phyloP scores from a whole-genome alignment of 2,113 vertebrate genomes.

The Dipodomys merriami region DNA sequence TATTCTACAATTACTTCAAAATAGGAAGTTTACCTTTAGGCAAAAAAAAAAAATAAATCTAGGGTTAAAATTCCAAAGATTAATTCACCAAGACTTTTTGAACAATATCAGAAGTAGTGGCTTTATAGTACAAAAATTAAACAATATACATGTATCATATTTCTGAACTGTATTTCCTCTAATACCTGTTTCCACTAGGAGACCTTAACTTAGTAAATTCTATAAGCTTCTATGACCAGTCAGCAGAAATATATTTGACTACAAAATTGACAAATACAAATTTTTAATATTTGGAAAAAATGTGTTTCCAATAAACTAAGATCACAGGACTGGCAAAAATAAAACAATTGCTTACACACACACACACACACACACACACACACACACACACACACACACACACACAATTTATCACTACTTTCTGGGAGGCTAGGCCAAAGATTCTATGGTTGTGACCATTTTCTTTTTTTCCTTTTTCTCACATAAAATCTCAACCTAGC shows the following conservation, averaged over 20 bases:
- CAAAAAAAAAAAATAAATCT: neutral
- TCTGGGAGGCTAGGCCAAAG: slow-evolving; percentile 28
- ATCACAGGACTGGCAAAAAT: neutral
- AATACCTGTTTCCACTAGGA: slow-evolving; percentile 16
- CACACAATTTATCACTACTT: neutral
- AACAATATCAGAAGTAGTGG: slow-evolving; percentile 16
- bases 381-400: neutral
- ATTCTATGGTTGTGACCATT: slow-evolving; percentile 59
- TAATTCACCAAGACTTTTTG: slow-evolving; percentile 30
- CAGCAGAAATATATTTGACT: slow-evolving; percentile 39
- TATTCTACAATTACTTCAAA: neutral
- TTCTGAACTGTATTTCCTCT: slow-evolving; percentile 1
- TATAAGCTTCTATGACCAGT: neutral
- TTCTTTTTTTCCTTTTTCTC: slow-evolving; percentile 54
- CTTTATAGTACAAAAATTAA: slow-evolving; percentile 5
- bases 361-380: neutral
- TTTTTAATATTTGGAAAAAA: slow-evolving; percentile 7
- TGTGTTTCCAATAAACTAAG: slow-evolving; percentile 40
- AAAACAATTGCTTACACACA: slow-evolving; percentile 22
- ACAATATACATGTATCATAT: neutral
- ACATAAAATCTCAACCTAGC: slow-evolving; percentile 74
- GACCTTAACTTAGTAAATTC: neutral
- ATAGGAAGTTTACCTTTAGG: slow-evolving; percentile 46
- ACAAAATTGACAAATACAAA: slow-evolving; percentile 40
- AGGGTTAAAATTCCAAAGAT: slow-evolving; percentile 25